Evolutionary conservation across 2,113 vertebrate genomes (phyloP), one percentile per base, ranked within the genome.

Genomic region (Choloepus hoffmanni): DNA sequence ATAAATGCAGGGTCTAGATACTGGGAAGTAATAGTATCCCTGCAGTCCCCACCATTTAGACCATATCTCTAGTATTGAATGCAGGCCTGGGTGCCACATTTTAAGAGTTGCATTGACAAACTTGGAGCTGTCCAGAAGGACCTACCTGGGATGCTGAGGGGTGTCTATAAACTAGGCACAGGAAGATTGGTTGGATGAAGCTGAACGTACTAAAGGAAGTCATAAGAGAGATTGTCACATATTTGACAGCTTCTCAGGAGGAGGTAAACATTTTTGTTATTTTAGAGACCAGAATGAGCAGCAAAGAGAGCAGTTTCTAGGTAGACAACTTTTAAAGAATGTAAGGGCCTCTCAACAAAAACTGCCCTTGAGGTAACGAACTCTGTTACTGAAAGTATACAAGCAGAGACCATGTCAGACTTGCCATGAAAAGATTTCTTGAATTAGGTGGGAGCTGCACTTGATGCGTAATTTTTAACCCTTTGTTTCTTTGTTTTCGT

Each of bases 401-500:
- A n/a, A 28, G 43, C 70, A 65, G 63, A 82, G 85, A 63, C 14
- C 24, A 53, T 83, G 28, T 77, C 1, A 70, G 50, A 50, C 53
- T 62, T 33, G 60, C 7, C 0, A 1, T 3, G 8, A 40, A 60
- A 77, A 77, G 68, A 26, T 50, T 40, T 53, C 67, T 77, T 88
- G 43, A 84, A 76, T 50, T 83, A 11, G 58, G 7, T 60, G 15
- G 26, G 45, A 58, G 36, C 36, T 48, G 28, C 58, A 65, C 77
- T 63, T 53, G 67, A 24, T 24, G 67, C 21, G 36, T 36, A 36
- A 74, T 82, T 74, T 81, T 82, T 83, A 48, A 58, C 68, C 50
- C 67, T 36, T 36, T 36, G 36, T 36, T 58, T 93, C 53, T 72
- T 85, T 89, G 28, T 72, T 93, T 95, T 70, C 53, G 18, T 85